These are phyloP conservation scores for Paraplagusia blochii DNA, from an alignment of 2,113 vertebrate genomes.

Conservation along the genomic window DNA sequence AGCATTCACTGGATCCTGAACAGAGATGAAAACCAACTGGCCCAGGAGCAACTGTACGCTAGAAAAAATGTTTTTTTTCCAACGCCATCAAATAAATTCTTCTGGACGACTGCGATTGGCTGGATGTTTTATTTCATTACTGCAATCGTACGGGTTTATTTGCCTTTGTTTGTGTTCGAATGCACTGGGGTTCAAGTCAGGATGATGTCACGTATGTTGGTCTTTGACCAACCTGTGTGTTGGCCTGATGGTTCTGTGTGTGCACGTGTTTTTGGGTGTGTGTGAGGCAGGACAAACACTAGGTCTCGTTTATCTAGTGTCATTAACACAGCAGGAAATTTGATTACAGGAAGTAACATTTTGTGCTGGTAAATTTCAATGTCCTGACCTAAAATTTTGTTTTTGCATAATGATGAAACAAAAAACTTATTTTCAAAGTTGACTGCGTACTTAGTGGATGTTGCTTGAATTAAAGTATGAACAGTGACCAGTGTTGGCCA, in stretches of 20 bases:
- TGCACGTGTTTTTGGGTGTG: background rate
- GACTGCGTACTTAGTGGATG: too few relatives aligned
- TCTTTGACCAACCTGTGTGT: slow-evolving; percentile 22
- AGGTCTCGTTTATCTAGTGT: slow-evolving; percentile 45
- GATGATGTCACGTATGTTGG: slow-evolving; percentile 7
- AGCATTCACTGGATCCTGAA: slow-evolving; percentile 5
- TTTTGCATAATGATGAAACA: too few relatives aligned
- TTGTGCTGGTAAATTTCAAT: slow-evolving; percentile 30
- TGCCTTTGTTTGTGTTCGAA: slow-evolving; percentile 30
- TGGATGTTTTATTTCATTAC: slow-evolving; percentile 43
- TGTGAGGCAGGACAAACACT: slow-evolving; percentile 43
- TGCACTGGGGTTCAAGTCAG: slow-evolving; percentile 6
- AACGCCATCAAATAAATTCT: slow-evolving; percentile 57
- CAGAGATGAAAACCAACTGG: slow-evolving; percentile 60
- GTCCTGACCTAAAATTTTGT: too few relatives aligned
- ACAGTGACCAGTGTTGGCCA: too few relatives aligned
- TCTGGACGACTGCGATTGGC: slow-evolving; percentile 36
- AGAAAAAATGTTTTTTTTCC: slow-evolving; percentile 50
- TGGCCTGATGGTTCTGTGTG: slow-evolving; percentile 16
- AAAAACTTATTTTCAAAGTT: too few relatives aligned
- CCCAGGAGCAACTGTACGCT: slow-evolving; percentile 11
- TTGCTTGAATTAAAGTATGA: too few relatives aligned
- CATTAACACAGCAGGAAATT: slow-evolving; percentile 32
- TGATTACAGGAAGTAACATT: slow-evolving; percentile 31
- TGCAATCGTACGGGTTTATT: slow-evolving; percentile 17